Percentiles rank a stretch among this genome's conserved stretches.
phyloP scores from a whole-genome alignment of 2,888 invertebrate species.

The Branchellion lobata region DNA sequence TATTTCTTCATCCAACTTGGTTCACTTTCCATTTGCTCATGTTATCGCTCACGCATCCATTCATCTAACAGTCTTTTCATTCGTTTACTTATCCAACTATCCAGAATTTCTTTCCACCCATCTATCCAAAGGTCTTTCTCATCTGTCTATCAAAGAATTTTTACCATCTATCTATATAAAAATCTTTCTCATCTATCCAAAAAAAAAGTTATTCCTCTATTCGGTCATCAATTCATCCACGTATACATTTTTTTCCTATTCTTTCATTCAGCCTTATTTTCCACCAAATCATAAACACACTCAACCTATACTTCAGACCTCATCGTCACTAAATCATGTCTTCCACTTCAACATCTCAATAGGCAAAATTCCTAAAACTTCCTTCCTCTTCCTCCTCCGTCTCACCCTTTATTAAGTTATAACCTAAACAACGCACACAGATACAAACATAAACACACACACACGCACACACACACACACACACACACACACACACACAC shows the following conservation, averaged over 20 bases:
- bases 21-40: neutral
- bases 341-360: too few relatives aligned
- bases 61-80: neutral
- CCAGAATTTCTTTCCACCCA: too few relatives aligned
- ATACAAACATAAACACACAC: neutral
- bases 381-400: neutral
- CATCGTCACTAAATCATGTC: too few relatives aligned
- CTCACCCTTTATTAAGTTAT: neutral
- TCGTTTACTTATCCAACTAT: neutral
- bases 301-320: neutral
- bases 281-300: neutral
- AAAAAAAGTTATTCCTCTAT: too few relatives aligned
- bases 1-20: neutral
- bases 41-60: neutral
- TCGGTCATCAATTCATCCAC: neutral
- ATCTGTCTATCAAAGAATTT: too few relatives aligned
- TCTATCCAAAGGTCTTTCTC: too few relatives aligned
- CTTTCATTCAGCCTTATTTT: neutral
- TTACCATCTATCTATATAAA: too few relatives aligned
- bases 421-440: neutral
- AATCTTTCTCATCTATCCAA: too few relatives aligned
- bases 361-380: too few relatives aligned
- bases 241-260: neutral
- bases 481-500: slow-evolving; percentile 3
- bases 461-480: neutral